Conservation (phyloP, 2,113 vertebrate species). For the Grammomys surdaster region DNA sequence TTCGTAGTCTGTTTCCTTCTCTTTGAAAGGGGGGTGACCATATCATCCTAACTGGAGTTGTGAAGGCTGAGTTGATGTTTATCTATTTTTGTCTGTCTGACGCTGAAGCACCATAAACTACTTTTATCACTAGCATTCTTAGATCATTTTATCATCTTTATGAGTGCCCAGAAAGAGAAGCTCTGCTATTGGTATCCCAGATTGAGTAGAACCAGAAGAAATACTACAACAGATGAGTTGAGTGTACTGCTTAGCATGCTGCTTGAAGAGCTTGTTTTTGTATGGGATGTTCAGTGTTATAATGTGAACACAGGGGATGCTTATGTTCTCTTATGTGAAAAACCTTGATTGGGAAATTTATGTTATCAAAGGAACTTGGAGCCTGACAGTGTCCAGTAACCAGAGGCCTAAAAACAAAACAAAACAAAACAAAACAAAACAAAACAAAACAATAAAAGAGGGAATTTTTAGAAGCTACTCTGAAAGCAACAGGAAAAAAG, state of each 20-base stretch:
- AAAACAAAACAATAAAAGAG: background rate
- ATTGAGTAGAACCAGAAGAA: background rate
- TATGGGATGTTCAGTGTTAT: conserved; percentile 47
- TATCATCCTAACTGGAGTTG: conserved; percentile 9
- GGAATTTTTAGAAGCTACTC: conserved; percentile 78
- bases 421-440: too few relatives aligned
- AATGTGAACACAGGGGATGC: too few relatives aligned
- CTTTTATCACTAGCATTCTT: conserved; percentile 1
- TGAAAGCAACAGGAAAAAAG: conserved; percentile 77
- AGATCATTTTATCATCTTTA: background rate
- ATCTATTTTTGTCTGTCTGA: background rate
- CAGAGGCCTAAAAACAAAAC: conserved; percentile 65
- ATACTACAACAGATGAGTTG: conserved; percentile 5
- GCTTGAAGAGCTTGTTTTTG: conserved; percentile 58
- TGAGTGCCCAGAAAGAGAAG: conserved; percentile 9
- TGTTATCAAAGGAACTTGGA: conserved; percentile 68
- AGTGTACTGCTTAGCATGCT: background rate
- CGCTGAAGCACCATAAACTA: background rate
- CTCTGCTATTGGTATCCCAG: background rate
- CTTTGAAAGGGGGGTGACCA: conserved; percentile 43
- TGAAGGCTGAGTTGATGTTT: conserved; percentile 6
- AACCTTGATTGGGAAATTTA: conserved; percentile 59
- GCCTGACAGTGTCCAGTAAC: conserved; percentile 58
- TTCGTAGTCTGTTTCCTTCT: conserved; percentile 53
- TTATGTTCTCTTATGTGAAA: conserved; percentile 30